These are phyloP conservation scores for Ophiodon elongatus DNA, from an alignment of 2,113 vertebrate genomes.

Conservation along the genomic window DNA sequence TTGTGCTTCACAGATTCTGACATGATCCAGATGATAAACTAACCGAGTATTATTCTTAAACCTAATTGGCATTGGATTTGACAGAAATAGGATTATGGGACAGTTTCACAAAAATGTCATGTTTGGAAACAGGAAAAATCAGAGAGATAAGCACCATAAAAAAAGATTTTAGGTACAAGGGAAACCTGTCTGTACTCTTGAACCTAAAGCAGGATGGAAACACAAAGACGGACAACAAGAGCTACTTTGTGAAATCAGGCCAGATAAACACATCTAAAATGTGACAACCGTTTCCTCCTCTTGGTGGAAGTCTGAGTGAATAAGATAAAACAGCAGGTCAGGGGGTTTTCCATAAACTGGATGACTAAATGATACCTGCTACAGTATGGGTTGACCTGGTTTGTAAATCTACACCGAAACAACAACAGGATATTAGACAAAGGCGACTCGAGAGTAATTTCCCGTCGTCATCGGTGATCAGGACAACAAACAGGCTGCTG, in stretches of 20 bases:
- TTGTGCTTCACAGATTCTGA: not conserved
- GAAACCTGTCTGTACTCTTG: constrained; percentile 8
- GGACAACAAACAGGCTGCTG: constrained; percentile 27
- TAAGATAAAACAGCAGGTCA: constrained; percentile 67
- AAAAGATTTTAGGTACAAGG: not conserved
- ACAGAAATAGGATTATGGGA: not conserved
- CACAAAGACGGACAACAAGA: constrained; percentile 36
- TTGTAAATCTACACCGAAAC: constrained; percentile 56
- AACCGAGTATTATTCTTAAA: not conserved
- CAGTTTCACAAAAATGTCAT: not conserved
- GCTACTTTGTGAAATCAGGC: constrained; percentile 38
- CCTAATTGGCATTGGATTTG: not conserved
- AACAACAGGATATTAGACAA: constrained; percentile 75
- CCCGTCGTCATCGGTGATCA: constrained; percentile 48
- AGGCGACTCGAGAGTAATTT: constrained; percentile 58
- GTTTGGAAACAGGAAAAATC: not conserved
- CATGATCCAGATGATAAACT: not conserved
- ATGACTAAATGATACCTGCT: constrained; percentile 20
- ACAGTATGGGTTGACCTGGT: constrained; percentile 27
- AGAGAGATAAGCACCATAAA: not conserved
- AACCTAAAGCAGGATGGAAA: constrained; percentile 49
- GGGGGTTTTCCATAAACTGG: constrained; percentile 24
- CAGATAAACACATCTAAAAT: constrained; percentile 41
- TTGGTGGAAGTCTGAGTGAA: constrained; percentile 64
- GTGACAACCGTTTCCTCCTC: constrained; percentile 57